Conservation (phyloP, 1,140 invertebrate species). For the Nomia melanderi region DNA sequence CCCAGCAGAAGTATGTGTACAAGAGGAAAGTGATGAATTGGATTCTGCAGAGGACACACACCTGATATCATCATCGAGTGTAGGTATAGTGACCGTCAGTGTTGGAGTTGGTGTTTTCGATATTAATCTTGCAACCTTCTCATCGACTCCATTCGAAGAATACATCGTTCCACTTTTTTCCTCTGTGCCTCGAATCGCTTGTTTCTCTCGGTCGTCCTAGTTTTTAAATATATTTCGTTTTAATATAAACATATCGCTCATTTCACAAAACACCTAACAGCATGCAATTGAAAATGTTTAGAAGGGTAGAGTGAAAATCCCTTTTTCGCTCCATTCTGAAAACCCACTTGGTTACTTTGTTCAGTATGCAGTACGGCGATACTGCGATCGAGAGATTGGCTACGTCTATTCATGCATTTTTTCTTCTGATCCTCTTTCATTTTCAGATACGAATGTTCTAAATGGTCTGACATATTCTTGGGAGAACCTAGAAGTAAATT, state of each 20-base stretch:
- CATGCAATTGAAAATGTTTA: too few species aligned
- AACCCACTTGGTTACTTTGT: not conserved
- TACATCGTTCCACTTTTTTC: conserved; percentile 21
- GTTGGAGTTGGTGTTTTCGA: conserved; percentile 76
- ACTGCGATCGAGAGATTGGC: conserved; percentile 72
- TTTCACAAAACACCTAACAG: too few species aligned
- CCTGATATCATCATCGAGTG: conserved; percentile 80
- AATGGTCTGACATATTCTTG: conserved; percentile 10
- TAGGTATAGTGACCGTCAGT: conserved; percentile 83
- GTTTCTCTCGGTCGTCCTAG: conserved; percentile 41
- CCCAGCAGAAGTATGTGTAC: conserved; percentile 48
- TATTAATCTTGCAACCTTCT: not conserved
- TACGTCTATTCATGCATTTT: conserved; percentile 66
- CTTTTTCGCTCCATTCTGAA: too few species aligned
- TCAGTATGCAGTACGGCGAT: not conserved
- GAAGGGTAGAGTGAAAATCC: too few species aligned
- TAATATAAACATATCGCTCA: too few species aligned
- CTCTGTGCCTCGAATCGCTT: conserved; percentile 56
- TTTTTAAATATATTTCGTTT: not conserved
- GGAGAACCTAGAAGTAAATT: conserved; percentile 30
- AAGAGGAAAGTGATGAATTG: conserved; percentile 60
- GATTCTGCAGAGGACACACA: conserved; percentile 70
- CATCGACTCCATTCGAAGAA: not conserved
- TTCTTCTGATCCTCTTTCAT: conserved; percentile 38
- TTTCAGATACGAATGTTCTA: conserved; percentile 20